Base-by-base conservation (phyloP, 2,113 vertebrate species). In the Myrmecophaga tridactyla region DNA sequence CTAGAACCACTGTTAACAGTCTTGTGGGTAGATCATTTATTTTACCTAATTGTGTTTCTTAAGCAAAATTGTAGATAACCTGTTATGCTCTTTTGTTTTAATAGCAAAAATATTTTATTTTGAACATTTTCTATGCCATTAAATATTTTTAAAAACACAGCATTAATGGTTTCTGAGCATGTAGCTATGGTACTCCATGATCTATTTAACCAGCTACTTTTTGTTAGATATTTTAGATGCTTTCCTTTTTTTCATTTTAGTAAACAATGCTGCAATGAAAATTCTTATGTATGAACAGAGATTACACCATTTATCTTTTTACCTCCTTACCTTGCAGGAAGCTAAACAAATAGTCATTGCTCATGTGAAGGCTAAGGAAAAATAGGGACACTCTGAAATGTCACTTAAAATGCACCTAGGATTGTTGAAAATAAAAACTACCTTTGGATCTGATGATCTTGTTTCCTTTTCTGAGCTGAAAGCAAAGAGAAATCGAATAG, bases 401-500 rank as follows among this genome's bases (percentile, higher is more conserved):
- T 63, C 82, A 51, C 8, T 92, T 92, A 72, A 67, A 93, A 81
- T 3, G 14, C 31, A 81, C 17, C 43, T 90, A 86, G 31, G 43
- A 56, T 72, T 89, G 60, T 21, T 90, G 67, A 63, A 48, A 73
- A 65, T 75, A 46, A 31, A 36, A n/a, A 11, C 10, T 1, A 7
- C 34, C 41, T 93, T 92, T 41, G 51, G 12, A 78, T 82, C 25
- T 34, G 58, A 81, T 82, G 63, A 89, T 48, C 43, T 48, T 90
- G 43, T 60, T 94, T 92, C 60, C 67, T 90, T 92, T 81, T 92
- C 72, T 76, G 76, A 92, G 90, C 43, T 51, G 39, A 95, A 56
- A 94, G 60, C 67, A 89, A 77, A 93, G 62, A 87, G n/a, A 88
- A 86, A 41, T 41, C 41, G 75, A 93, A 46, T 39, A 85, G 82